Conservation (phyloP, 2,113 vertebrate genomes). For the Centrocercus urophasianus region DNA sequence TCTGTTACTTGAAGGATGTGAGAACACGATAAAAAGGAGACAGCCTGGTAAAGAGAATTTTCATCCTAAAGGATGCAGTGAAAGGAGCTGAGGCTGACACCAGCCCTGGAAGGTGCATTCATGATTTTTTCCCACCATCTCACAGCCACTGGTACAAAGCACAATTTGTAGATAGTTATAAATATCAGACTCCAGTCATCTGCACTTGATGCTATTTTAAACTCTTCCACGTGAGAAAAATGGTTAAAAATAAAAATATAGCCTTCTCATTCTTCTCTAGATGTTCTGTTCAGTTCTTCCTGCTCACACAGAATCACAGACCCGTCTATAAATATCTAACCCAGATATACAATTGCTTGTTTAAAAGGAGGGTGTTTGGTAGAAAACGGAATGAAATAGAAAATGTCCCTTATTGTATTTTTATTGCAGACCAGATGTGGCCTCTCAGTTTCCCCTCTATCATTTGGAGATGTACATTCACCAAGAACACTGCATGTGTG, state of each 20-base stretch:
- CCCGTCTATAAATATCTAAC: conserved; percentile 80
- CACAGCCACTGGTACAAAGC: conserved; percentile 2
- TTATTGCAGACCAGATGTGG: conserved; percentile 59
- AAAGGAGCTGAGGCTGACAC: not conserved
- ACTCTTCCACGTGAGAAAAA: conserved; percentile 54
- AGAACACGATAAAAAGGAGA: not conserved
- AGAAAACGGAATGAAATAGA: conserved; percentile 64
- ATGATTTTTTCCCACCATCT: conserved; percentile 2
- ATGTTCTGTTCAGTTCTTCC: conserved; percentile 64
- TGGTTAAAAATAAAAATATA: conserved; percentile 71
- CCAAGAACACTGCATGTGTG: conserved; percentile 31
- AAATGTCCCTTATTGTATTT: conserved; percentile 49
- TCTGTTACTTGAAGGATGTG: not conserved
- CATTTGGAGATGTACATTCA: conserved; percentile 53
- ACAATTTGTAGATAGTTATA: conserved; percentile 27
- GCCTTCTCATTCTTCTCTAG: conserved; percentile 50
- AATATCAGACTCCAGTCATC: conserved; percentile 32
- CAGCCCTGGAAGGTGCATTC: conserved; percentile 25
- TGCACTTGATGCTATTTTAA: conserved; percentile 56
- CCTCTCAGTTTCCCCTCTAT: conserved; percentile 46
- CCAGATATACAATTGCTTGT: conserved; percentile 69
- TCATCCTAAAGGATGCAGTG: not conserved
- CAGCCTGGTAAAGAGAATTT: not conserved
- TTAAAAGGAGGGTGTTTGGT: conserved; percentile 43
- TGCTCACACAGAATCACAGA: conserved; percentile 65